A percentile compares a stretch with the other conserved stretches of the same genome.
Evolutionary conservation across 2,113 vertebrate species (phyloP).

Genomic region (Rhinolophus sinicus): DNA sequence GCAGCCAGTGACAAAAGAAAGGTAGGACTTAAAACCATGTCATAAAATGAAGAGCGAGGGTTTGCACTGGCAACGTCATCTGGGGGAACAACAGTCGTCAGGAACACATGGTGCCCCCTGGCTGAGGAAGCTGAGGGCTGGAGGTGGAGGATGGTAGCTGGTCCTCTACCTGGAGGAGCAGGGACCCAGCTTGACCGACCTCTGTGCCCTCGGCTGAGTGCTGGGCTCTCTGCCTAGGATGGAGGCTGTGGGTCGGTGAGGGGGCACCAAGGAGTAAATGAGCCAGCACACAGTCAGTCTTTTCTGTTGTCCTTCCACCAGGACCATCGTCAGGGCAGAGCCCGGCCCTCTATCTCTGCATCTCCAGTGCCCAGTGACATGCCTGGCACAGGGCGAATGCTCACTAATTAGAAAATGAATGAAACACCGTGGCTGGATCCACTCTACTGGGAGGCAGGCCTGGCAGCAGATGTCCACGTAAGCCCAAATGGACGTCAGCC

Average conservation of each 20-base stretch:
- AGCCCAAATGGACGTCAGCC: constrained; percentile 34
- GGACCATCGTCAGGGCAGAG: neutral
- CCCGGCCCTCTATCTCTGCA: neutral
- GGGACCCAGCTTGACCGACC: too few species aligned
- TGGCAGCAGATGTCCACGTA: constrained; percentile 57
- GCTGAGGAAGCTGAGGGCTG: neutral
- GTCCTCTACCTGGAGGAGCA: too few species aligned
- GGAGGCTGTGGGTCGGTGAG: neutral
- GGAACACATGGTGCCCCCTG: neutral
- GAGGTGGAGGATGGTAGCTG: neutral
- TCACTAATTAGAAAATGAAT: neutral
- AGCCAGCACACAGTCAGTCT: neutral
- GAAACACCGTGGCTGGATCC: neutral
- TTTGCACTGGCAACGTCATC: neutral
- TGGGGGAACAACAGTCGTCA: neutral
- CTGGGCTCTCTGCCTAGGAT: neutral
- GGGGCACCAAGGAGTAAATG: neutral
- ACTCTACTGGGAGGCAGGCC: constrained; percentile 24
- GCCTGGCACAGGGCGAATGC: neutral
- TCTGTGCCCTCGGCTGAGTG: neutral
- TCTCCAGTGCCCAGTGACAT: neutral
- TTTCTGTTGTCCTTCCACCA: neutral
- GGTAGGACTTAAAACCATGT: neutral
- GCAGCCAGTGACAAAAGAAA: constrained; percentile 13
- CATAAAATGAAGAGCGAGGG: neutral